Evolutionary conservation across 2,888 invertebrate species (phyloP).

Genomic region (Hydrotaea cyrtoneurina): DNA sequence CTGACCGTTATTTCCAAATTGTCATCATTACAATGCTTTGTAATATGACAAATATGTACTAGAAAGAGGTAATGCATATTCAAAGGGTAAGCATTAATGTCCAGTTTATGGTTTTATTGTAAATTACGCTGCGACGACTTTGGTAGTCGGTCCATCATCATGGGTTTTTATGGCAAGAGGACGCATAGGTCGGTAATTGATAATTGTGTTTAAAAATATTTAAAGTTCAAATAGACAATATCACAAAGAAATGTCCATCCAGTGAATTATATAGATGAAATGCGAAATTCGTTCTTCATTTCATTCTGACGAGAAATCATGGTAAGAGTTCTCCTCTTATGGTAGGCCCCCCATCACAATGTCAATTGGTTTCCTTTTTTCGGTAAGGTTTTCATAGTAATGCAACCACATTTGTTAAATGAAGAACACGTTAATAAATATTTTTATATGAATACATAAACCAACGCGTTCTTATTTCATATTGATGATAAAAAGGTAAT

Average conservation of each 20-base stretch:
- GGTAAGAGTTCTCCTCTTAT: conserved; percentile 48
- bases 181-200: not conserved
- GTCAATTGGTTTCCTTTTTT: conserved; percentile 12
- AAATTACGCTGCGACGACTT: not conserved
- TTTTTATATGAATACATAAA: conserved; percentile 47
- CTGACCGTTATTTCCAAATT: not conserved
- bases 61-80: conserved; percentile 8
- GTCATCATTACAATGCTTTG: conserved; percentile 5
- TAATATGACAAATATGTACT: conserved; percentile 20
- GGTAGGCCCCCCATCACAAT: conserved; percentile 27
- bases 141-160: not conserved
- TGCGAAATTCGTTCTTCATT: not conserved
- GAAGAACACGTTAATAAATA: conserved; percentile 53
- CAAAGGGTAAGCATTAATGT: conserved; percentile 28
- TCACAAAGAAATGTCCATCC: not conserved
- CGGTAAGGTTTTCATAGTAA: conserved; percentile 54
- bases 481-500: not conserved
- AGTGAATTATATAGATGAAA: not conserved
- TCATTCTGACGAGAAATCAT: conserved; percentile 20
- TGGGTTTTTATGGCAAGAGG: not conserved
- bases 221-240: not conserved
- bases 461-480: conserved; percentile 57
- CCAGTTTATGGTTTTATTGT: not conserved
- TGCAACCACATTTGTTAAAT: conserved; percentile 45
- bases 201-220: not conserved